Evolutionary conservation across 2,888 invertebrate genomes (phyloP).

Genomic region (Tiphia femorata): DNA sequence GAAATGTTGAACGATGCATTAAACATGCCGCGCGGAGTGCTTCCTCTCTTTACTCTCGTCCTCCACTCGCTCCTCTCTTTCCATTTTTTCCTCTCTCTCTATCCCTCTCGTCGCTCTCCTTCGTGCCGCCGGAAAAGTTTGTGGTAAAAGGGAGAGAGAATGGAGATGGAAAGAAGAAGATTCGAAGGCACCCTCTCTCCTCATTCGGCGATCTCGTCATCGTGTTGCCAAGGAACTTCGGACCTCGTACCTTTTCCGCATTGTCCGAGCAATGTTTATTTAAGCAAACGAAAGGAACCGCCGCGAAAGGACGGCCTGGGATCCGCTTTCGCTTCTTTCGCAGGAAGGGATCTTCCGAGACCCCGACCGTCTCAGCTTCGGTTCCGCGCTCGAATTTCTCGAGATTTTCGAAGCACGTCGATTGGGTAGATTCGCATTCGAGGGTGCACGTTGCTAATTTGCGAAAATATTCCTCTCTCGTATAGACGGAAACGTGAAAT

Average conservation of each 20-base stretch:
- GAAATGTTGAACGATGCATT: conserved; percentile 68
- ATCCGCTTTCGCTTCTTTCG: conserved; percentile 46
- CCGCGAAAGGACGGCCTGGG: conserved; percentile 14
- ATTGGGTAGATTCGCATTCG: no score
- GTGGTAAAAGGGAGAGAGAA: conserved; percentile 6
- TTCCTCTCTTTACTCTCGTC: conserved; percentile 46
- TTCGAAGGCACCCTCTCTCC: conserved; percentile 3
- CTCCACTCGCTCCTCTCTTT: no score
- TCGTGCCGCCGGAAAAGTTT: conserved; percentile 14
- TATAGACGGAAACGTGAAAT: no score
- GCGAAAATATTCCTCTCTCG: no score
- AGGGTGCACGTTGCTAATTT: no score
- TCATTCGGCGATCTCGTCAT: conserved; percentile 6
- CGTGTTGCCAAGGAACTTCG: conserved; percentile 17
- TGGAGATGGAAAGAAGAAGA: conserved; percentile 25
- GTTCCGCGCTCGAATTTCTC: no score
- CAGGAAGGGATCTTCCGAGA: conserved; percentile 7
- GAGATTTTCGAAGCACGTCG: no score
- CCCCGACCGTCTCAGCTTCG: no score
- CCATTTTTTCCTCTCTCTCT: no score
- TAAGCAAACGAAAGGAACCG: conserved; percentile 64
- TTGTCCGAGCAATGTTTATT: conserved; percentile 64
- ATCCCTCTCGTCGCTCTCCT: conserved; percentile 19
- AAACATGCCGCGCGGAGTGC: conserved; percentile 64
- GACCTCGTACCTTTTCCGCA: conserved; percentile 29